A percentile compares a stretch with the other conserved stretches of the same genome.
Conservation (phyloP, 2,797 vertebrate species). For the Sitta carolinensis region DNA sequence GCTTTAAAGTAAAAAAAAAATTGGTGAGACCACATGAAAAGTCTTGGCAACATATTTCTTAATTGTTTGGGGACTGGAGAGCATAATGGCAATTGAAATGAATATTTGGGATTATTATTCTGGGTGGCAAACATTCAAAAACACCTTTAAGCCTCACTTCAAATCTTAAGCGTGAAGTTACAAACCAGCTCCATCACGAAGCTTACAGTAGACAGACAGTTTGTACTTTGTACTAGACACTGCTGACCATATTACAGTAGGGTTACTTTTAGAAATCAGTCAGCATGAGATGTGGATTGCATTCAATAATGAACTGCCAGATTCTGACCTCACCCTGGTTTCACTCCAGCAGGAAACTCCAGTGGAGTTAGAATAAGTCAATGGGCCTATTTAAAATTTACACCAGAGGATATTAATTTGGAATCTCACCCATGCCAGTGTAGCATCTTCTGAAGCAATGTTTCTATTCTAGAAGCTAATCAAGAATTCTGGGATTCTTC, state of each 20-base stretch:
- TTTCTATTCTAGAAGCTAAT: background rate
- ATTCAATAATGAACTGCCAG: background rate
- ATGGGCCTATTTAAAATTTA: background rate
- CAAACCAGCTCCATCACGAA: background rate
- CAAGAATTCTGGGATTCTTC: background rate
- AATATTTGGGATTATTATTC: background rate
- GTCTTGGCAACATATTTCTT: background rate
- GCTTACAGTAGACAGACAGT: background rate
- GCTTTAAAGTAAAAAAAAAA: background rate
- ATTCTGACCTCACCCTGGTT: conserved; percentile 33
- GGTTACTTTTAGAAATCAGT: conserved; percentile 16
- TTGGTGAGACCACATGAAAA: background rate
- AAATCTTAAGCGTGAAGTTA: background rate
- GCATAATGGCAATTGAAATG: background rate
- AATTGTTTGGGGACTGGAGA: background rate
- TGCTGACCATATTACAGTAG: background rate
- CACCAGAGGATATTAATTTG: conserved; percentile 37
- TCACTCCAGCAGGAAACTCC: conserved; percentile 20
- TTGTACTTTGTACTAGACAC: background rate
- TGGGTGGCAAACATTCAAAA: background rate
- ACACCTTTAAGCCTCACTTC: background rate
- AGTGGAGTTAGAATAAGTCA: conserved; percentile 18
- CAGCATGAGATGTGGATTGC: background rate
- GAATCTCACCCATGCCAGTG: background rate
- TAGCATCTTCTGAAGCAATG: background rate